Conservation (phyloP, 2,888 invertebrate genomes). For the Oligia strigilis region DNA sequence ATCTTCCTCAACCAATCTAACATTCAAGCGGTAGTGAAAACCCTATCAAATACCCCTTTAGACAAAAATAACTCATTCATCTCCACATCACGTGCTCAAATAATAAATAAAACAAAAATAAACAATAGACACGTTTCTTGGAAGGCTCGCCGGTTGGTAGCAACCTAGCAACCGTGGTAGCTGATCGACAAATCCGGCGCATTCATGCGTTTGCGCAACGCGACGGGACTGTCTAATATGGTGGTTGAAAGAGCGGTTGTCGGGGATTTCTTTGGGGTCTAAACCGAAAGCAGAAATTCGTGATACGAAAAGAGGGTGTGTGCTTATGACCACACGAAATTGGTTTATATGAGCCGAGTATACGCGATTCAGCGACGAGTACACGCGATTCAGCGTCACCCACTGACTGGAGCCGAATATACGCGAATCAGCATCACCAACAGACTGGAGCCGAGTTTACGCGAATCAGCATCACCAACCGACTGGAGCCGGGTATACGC, state of each 20-base stretch:
- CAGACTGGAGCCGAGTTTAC: too few relatives aligned
- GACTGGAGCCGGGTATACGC: too few relatives aligned
- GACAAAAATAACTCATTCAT: constrained; percentile 43
- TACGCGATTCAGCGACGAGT: too few relatives aligned
- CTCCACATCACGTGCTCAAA: constrained; percentile 44
- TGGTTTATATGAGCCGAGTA: too few relatives aligned
- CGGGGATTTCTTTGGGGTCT: background rate
- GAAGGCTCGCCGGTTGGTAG: constrained; percentile 53
- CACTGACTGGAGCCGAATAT: too few relatives aligned
- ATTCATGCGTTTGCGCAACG: constrained; percentile 38
- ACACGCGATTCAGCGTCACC: too few relatives aligned
- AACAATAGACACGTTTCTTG: constrained; percentile 57
- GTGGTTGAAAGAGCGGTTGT: background rate
- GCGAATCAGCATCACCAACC: too few relatives aligned
- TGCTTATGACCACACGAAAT: background rate
- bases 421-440: too few relatives aligned
- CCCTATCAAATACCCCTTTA: background rate
- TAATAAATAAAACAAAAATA: constrained; percentile 63
- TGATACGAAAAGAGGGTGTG: background rate
- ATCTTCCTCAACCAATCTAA: background rate
- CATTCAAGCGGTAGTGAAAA: background rate
- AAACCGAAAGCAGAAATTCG: background rate
- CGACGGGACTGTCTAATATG: constrained; percentile 23
- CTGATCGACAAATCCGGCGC: constrained; percentile 71
- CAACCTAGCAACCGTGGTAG: constrained; percentile 67